Percentiles rank a stretch among this genome's conserved stretches.
Conservation (phyloP, 1,140 invertebrate genomes). For the Grapholita molesta region DNA sequence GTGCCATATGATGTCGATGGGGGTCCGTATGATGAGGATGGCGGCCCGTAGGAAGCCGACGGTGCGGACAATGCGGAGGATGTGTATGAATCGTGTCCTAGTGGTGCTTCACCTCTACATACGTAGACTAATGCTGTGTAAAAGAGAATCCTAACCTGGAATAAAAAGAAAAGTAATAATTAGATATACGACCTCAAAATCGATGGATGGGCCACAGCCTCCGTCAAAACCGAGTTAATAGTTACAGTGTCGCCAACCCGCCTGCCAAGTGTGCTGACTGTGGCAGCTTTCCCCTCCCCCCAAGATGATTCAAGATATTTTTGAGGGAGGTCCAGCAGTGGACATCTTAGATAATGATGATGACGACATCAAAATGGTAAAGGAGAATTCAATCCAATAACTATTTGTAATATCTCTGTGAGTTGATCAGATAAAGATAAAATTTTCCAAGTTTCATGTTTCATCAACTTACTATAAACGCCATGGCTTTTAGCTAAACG, state of each 20-base stretch:
- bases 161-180: constrained; percentile 30
- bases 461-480: constrained; percentile 66
- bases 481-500: constrained; percentile 76
- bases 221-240: too few relatives aligned
- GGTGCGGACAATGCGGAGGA: constrained; percentile 53
- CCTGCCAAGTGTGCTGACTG: too few relatives aligned
- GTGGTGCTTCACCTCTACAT: constrained; percentile 43
- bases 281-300: too few relatives aligned
- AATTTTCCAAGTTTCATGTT: constrained; percentile 14
- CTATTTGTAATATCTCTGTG: neutral
- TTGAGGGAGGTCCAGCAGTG: too few relatives aligned
- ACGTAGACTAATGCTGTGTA: constrained; percentile 50
- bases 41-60: constrained; percentile 40
- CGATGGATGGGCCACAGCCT: too few relatives aligned
- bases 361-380: too few relatives aligned
- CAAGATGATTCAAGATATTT: too few relatives aligned
- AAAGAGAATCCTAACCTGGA: constrained; percentile 58
- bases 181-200: neutral
- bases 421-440: neutral
- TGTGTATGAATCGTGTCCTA: constrained; percentile 53
- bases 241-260: too few relatives aligned
- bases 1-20: constrained; percentile 47
- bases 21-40: constrained; percentile 41
- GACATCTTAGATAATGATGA: too few relatives aligned
- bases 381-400: too few relatives aligned